Evolutionary conservation across 2,888 invertebrate species (phyloP).

Genomic region (Cryptus armator): DNA sequence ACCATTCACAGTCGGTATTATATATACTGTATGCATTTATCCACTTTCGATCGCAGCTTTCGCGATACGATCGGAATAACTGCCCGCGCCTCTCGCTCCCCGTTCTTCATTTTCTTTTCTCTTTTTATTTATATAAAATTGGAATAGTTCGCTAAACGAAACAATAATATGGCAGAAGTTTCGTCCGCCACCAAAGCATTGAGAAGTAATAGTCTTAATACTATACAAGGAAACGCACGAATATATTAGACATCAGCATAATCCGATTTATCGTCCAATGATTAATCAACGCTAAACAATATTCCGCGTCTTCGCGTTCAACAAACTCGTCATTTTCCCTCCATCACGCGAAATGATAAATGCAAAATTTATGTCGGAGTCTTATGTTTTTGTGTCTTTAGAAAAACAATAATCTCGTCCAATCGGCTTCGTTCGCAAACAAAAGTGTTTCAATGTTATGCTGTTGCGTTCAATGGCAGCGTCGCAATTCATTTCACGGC

Average conservation of each 20-base stretch:
- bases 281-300: neutral
- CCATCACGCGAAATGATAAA: neutral
- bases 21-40: neutral
- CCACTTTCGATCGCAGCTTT: neutral
- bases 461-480: neutral
- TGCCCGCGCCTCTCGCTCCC: neutral
- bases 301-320: neutral
- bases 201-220: constrained; percentile 36
- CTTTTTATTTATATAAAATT: constrained; percentile 16
- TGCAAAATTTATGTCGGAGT: constrained; percentile 6
- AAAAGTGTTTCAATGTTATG: neutral
- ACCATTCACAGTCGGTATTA: neutral
- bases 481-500: constrained; percentile 8
- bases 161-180: constrained; percentile 59
- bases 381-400: neutral
- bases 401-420: neutral
- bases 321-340: neutral
- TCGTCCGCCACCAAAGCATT: constrained; percentile 67
- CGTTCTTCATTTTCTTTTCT: neutral
- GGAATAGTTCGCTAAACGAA: constrained; percentile 50
- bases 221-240: constrained; percentile 23
- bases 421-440: neutral
- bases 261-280: neutral
- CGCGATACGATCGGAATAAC: constrained; percentile 14
- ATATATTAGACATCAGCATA: neutral